These are phyloP conservation scores for Acanthochromis polyacanthus DNA, from an alignment of 2,113 vertebrate species.

Conservation along the genomic window DNA sequence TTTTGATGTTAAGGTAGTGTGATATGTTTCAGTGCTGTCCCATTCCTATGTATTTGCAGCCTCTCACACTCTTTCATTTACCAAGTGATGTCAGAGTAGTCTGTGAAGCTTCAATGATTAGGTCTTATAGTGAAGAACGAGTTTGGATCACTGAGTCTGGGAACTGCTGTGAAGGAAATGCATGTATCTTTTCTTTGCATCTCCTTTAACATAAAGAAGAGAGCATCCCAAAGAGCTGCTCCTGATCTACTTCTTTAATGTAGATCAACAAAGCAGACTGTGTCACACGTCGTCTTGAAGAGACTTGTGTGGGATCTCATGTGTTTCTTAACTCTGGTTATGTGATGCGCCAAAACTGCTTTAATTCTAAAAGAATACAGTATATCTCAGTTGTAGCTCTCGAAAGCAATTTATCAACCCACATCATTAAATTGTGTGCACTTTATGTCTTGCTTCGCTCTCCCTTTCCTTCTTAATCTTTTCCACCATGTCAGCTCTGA, in stretches of 20 bases:
- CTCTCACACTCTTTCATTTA: too few relatives aligned
- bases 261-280: conserved; percentile 25
- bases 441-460: not conserved
- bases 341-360: conserved; percentile 31
- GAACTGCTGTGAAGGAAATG: not conserved
- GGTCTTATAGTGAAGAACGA: not conserved
- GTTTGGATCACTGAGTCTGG: not conserved
- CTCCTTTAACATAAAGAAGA: not conserved
- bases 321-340: conserved; percentile 31
- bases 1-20: too few relatives aligned
- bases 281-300: conserved; percentile 9
- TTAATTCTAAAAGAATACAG: conserved; percentile 27
- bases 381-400: conserved; percentile 7
- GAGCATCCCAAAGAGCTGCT: conserved; percentile 22
- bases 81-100: too few relatives aligned
- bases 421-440: conserved; percentile 17
- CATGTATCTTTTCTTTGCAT: not conserved
- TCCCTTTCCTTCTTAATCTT: conserved; percentile 21
- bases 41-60: too few relatives aligned
- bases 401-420: conserved; percentile 14
- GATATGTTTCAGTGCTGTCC: too few relatives aligned
- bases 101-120: too few relatives aligned
- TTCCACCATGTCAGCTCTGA: conserved; percentile 22
- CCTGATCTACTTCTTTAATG: conserved; percentile 38
- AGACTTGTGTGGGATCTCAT: conserved; percentile 17